Conservation (phyloP, 1,140 invertebrate genomes). For the Drosophila pseudoananassae region DNA sequence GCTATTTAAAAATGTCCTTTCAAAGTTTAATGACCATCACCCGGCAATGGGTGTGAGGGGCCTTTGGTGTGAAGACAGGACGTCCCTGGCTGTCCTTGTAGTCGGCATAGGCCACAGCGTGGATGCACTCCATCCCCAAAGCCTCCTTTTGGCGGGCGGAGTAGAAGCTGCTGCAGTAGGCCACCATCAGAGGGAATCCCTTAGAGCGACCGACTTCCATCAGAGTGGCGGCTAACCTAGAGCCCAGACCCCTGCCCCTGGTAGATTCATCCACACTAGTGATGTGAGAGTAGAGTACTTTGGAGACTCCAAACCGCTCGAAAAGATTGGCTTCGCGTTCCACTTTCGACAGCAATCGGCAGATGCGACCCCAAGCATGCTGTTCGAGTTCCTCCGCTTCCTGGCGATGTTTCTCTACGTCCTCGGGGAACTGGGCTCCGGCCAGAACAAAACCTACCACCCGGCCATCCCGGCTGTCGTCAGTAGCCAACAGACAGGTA, state of each 20-base stretch:
- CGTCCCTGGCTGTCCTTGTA: conserved; percentile 43
- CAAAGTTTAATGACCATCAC: conserved; percentile 38
- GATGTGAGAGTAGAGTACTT: conserved; percentile 44
- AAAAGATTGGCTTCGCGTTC: conserved; percentile 43
- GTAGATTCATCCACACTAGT: conserved; percentile 36
- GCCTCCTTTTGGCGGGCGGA: conserved; percentile 50
- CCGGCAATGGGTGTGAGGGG: conserved; percentile 38
- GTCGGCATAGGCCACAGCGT: conserved; percentile 32
- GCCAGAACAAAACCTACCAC: conserved; percentile 50
- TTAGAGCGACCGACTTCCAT: conserved; percentile 46
- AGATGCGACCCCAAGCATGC: conserved; percentile 33
- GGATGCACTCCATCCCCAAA: conserved; percentile 49
- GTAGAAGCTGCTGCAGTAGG: conserved; percentile 52
- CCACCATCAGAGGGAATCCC: conserved; percentile 48
- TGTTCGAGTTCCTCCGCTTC: conserved; percentile 19
- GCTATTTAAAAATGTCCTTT: background rate
- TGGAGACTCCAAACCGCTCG: conserved; percentile 31
- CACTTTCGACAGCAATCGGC: conserved; percentile 12
- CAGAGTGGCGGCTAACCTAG: conserved; percentile 29
- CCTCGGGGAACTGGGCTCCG: conserved; percentile 20
- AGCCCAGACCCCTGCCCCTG: conserved; percentile 46
- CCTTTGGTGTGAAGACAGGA: conserved; percentile 38
- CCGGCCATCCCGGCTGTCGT: conserved; percentile 7
- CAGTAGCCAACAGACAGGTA: conserved; percentile 43
- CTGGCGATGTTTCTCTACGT: conserved; percentile 42